These are phyloP conservation scores for Brienomyrus brachyistius DNA, from an alignment of 2,113 vertebrate species.

Conservation along the genomic window DNA sequence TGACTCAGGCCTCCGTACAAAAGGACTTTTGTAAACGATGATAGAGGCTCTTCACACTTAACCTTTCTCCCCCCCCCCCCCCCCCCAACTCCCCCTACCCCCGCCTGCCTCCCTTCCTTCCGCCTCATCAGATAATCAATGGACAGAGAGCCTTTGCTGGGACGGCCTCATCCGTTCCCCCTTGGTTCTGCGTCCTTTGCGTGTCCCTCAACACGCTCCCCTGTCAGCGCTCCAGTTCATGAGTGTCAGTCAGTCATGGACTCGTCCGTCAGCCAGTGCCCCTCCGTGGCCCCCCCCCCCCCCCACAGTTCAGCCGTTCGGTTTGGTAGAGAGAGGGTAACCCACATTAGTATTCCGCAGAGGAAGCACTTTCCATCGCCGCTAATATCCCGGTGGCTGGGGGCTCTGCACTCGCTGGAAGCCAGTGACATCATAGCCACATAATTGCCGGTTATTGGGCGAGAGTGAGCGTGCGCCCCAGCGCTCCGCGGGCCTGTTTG, in stretches of 20 bases:
- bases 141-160: slow-evolving; percentile 30
- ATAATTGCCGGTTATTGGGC: slow-evolving; percentile 62
- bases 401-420: slow-evolving; percentile 50
- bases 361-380: slow-evolving; percentile 59
- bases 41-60: slow-evolving; percentile 26
- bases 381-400: slow-evolving; percentile 47
- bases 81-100: background rate
- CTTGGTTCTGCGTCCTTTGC: background rate
- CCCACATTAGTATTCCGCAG: slow-evolving; percentile 64
- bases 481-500: slow-evolving; percentile 26
- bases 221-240: slow-evolving; percentile 30
- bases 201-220: background rate
- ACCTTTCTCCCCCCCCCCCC: slow-evolving; percentile 14
- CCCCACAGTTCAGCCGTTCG: background rate
- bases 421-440: slow-evolving; percentile 69
- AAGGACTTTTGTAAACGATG: slow-evolving; percentile 28
- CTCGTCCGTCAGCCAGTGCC: slow-evolving; percentile 41
- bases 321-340: background rate
- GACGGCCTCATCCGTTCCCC: slow-evolving; percentile 12
- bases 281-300: too few species aligned
- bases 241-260: slow-evolving; percentile 40
- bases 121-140: slow-evolving; percentile 30
- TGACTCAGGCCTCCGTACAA: slow-evolving; percentile 20
- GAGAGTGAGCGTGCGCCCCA: slow-evolving; percentile 27
- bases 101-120: background rate